Percentiles rank a stretch among this genome's conserved stretches.
Conservation (phyloP, 2,888 invertebrate species). For the Hirtodrosophila confusa region DNA sequence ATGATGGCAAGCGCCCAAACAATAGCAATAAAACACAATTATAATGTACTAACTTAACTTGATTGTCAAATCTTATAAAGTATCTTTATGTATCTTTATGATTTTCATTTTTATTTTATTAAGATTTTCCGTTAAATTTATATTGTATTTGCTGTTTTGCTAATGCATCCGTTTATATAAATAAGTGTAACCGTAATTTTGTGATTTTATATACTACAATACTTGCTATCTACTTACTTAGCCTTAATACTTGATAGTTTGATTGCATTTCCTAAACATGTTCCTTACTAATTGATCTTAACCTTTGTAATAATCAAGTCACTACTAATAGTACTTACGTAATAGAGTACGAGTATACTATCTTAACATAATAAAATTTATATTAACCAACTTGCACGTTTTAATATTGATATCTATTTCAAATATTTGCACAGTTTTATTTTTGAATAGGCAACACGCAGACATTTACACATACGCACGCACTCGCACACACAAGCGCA, state of each 20-base stretch:
- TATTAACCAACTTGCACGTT: conserved; percentile 73
- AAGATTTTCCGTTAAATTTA: conserved; percentile 42
- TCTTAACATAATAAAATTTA: conserved; percentile 55
- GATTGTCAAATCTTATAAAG: conserved; percentile 28
- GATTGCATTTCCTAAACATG: conserved; percentile 48
- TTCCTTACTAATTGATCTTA: conserved; percentile 77
- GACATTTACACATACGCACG: conserved; percentile 18
- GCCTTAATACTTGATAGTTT: conserved; percentile 31
- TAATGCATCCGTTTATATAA: conserved; percentile 38
- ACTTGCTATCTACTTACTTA: conserved; percentile 17
- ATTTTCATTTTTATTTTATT: conserved; percentile 33
- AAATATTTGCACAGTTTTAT: conserved; percentile 53
- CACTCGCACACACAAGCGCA: conserved; percentile 3
- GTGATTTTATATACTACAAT: conserved; percentile 49
- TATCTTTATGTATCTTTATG: conserved; percentile 17
- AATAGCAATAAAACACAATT: conserved; percentile 35
- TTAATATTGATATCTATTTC: conserved; percentile 59
- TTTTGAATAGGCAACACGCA: conserved; percentile 33
- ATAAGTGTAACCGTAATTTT: conserved; percentile 38
- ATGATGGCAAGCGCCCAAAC: conserved; percentile 31
- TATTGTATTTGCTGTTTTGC: conserved; percentile 47
- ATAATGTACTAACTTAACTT: conserved; percentile 46
- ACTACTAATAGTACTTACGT: conserved; percentile 30
- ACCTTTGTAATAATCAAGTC: conserved; percentile 54
- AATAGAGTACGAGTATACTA: not conserved